Percentiles rank a stretch among this genome's conserved stretches.
phyloP scores from a whole-genome alignment of 2,113 vertebrate genomes.

The Monopterus albus region DNA sequence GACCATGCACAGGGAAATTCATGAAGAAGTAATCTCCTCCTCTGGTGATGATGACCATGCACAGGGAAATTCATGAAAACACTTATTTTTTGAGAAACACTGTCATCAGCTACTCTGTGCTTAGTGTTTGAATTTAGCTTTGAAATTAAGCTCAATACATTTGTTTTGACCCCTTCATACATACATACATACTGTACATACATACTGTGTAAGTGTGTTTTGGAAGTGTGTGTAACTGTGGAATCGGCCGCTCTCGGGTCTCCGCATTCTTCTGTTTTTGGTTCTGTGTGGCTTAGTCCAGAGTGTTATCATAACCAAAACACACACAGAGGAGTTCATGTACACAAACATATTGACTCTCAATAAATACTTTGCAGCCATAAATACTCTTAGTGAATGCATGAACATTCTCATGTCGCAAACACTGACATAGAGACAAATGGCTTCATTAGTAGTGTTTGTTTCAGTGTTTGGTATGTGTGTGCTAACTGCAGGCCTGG shows the following conservation, averaged over 20 bases:
- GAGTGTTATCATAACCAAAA: slow-evolving; percentile 41
- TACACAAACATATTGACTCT: slow-evolving; percentile 1
- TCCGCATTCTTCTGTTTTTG: slow-evolving; percentile 27
- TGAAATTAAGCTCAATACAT: background rate
- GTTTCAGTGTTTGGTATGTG: slow-evolving; percentile 4
- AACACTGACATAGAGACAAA: slow-evolving; percentile 1
- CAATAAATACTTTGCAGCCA: slow-evolving; percentile 8
- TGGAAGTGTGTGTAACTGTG: slow-evolving; percentile 9
- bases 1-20: no score
- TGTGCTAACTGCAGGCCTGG: background rate
- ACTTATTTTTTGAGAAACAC: no score
- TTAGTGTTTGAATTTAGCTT: background rate
- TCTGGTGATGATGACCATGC: background rate
- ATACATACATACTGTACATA: background rate
- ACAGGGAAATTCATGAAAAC: no score
- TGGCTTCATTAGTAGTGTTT: slow-evolving; percentile 2
- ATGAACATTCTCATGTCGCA: slow-evolving; percentile 38
- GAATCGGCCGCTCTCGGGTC: slow-evolving; percentile 36
- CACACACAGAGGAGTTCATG: slow-evolving; percentile 20
- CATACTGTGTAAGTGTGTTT: no score
- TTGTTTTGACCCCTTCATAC: slow-evolving; percentile 2
- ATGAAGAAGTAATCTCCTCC: no score
- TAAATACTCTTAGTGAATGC: slow-evolving; percentile 37
- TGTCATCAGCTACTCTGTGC: no score
- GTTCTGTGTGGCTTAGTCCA: slow-evolving; percentile 49